Evolutionary conservation across 2,113 vertebrate genomes (phyloP).

Genomic region (Lasiurus cinereus): DNA sequence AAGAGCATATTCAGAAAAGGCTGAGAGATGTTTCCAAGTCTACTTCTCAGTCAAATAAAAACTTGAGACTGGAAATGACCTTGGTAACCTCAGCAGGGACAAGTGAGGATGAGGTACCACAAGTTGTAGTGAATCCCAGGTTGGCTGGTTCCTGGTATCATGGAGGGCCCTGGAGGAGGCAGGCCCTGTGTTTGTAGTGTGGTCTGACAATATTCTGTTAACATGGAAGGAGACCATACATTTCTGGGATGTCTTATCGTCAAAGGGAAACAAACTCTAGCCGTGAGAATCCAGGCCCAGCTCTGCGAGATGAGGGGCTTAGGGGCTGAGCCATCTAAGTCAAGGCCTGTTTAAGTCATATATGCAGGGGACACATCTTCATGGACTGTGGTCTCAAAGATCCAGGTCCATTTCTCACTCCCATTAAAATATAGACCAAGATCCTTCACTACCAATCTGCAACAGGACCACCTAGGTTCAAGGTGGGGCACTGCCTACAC

Average conservation of each 20-base stretch:
- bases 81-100: neutral
- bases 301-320: neutral
- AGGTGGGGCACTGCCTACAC: too few relatives aligned
- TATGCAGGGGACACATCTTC: neutral
- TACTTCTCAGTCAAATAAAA: conserved; percentile 33
- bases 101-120: neutral
- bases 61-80: neutral
- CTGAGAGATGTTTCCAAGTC: neutral
- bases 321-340: neutral
- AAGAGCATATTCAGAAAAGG: conserved; percentile 57
- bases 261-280: neutral
- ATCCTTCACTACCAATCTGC: neutral
- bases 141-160: neutral
- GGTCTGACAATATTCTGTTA: neutral
- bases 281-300: neutral
- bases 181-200: neutral
- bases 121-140: neutral
- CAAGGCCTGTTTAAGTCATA: neutral
- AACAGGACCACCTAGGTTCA: neutral
- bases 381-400: neutral
- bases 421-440: neutral
- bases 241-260: neutral
- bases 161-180: neutral
- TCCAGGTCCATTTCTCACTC: neutral
- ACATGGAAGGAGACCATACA: neutral